A percentile compares a stretch with the other conserved stretches of the same genome.
These are phyloP conservation scores for Gavia stellata DNA, from an alignment of 2,113 vertebrate species.

Conservation along the genomic window DNA sequence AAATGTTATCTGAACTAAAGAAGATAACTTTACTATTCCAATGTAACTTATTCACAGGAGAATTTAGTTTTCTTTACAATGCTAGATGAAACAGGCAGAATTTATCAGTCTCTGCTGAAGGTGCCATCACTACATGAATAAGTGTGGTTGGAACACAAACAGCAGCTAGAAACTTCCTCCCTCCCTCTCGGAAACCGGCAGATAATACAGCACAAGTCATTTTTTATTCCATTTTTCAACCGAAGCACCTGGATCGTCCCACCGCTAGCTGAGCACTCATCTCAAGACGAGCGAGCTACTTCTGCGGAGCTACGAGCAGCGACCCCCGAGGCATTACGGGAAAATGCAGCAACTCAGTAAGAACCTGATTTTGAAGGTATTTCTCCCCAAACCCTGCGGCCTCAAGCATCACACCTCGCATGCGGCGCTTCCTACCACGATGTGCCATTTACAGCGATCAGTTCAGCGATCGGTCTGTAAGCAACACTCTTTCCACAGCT, in stretches of 20 bases:
- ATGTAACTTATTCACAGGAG: not conserved
- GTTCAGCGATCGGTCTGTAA: not conserved
- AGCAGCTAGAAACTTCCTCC: not conserved
- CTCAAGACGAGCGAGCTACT: not conserved
- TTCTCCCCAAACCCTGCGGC: not conserved
- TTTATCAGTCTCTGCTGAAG: not conserved
- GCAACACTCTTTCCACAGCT: not conserved
- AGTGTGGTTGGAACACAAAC: not conserved
- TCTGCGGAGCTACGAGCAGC: not conserved
- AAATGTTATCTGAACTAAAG: not conserved
- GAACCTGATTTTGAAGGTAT: too few relatives aligned
- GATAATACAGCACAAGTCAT: not conserved
- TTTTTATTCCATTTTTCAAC: not conserved
- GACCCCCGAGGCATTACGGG: fast-evolving
- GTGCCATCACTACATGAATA: not conserved
- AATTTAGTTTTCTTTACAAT: not conserved
- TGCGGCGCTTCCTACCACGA: fast-evolving
- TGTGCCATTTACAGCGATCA: fast-evolving
- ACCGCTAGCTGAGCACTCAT: fast-evolving
- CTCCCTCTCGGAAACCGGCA: not conserved
- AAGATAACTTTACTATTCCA: not conserved
- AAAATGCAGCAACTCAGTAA: fast-evolving
- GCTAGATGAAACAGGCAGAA: not conserved
- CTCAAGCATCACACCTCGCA: not conserved
- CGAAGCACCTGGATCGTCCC: not conserved